phyloP scores from a whole-genome alignment of 1,140 invertebrate species.

The Leptoteleia sp. region DNA sequence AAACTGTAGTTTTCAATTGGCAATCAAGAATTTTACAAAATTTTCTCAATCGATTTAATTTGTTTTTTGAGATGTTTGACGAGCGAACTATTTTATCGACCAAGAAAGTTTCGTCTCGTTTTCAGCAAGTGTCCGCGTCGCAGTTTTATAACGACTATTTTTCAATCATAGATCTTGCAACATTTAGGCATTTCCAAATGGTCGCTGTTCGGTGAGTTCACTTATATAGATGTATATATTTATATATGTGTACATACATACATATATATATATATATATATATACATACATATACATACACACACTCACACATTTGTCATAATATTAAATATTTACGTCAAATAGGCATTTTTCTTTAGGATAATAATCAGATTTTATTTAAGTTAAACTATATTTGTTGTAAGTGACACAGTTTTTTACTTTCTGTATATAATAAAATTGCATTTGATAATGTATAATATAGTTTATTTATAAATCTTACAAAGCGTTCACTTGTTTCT shows the following conservation, averaged over 20 bases:
- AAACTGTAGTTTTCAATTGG: slow-evolving; percentile 19
- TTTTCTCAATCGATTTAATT: not conserved
- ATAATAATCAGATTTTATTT: no score
- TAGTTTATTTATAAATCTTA: slow-evolving; percentile 43
- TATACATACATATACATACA: no score
- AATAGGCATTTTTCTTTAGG: no score
- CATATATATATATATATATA: no score
- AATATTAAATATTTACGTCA: slow-evolving; percentile 8
- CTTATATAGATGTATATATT: no score
- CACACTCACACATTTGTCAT: slow-evolving; percentile 3
- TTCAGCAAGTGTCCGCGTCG: slow-evolving; percentile 5
- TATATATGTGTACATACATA: no score
- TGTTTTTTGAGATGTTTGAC: slow-evolving; percentile 14
- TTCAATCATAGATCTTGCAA: slow-evolving; percentile 35
- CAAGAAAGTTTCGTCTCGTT: slow-evolving; percentile 1
- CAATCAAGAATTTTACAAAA: slow-evolving; percentile 3
- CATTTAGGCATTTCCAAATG: slow-evolving; percentile 49
- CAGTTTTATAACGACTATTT: slow-evolving; percentile 32
- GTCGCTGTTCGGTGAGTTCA: slow-evolving; percentile 43
- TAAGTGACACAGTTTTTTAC: not conserved
- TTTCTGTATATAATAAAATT: no score
- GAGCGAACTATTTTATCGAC: slow-evolving; percentile 21
- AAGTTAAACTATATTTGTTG: no score
- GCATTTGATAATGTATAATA: slow-evolving; percentile 1
- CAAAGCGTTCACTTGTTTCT: slow-evolving; percentile 17